Conservation (phyloP, 2,113 vertebrate genomes). For the Clinocottus analis region DNA sequence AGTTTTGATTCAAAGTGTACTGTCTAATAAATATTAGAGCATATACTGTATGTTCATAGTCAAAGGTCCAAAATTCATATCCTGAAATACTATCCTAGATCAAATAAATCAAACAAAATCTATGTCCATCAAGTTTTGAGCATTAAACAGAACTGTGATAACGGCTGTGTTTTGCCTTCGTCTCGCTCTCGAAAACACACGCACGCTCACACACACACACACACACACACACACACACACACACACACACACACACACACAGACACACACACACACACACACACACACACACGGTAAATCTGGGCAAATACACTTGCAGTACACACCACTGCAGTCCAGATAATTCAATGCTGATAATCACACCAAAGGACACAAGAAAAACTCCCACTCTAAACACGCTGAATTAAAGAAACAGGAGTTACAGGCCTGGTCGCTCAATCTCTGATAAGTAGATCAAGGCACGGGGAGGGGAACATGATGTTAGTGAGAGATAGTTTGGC, state of each 20-base stretch:
- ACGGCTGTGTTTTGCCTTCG: conserved; percentile 33
- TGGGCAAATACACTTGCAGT: conserved; percentile 21
- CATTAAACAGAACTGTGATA: conserved; percentile 63
- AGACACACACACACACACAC: conserved; percentile 2
- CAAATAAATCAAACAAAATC: conserved; percentile 54
- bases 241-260: background rate
- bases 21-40: conserved; percentile 31
- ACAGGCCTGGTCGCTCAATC: conserved; percentile 71
- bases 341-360: conserved; percentile 72
- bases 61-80: conserved; percentile 29
- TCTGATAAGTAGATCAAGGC: conserved; percentile 82
- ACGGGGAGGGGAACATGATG: conserved; percentile 77
- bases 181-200: background rate
- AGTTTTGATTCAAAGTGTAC: conserved; percentile 45
- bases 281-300: background rate
- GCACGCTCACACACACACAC: background rate
- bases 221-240: conserved; percentile 10
- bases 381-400: conserved; percentile 77
- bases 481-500: conserved; percentile 79
- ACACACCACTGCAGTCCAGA: conserved; percentile 63
- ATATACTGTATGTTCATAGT: background rate
- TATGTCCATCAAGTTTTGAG: conserved; percentile 44
- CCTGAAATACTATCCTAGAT: conserved; percentile 34
- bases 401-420: conserved; percentile 76
- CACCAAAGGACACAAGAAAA: conserved; percentile 74